Percentiles rank a stretch among this genome's conserved stretches.
phyloP scores from a whole-genome alignment of 2,797 vertebrate species.

The Diplodus puntazzo region DNA sequence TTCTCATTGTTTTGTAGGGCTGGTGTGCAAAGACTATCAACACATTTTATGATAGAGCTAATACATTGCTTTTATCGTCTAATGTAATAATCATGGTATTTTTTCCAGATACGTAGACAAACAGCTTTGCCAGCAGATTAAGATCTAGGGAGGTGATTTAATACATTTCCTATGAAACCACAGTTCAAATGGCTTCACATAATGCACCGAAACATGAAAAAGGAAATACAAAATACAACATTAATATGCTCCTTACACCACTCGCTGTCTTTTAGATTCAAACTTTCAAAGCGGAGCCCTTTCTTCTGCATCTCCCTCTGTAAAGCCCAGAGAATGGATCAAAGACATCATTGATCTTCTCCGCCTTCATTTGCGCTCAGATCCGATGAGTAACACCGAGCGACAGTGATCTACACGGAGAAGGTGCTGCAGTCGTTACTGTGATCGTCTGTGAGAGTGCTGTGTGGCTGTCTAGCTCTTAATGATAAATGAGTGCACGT shows the following conservation, averaged over 20 bases:
- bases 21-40: not conserved
- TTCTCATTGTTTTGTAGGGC: too few species aligned
- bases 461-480: slow-evolving; percentile 2
- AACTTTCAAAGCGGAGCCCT: slow-evolving; percentile 53
- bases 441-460: too few species aligned
- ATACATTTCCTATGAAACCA: not conserved
- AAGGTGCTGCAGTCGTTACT: slow-evolving; percentile 18
- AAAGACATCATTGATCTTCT: slow-evolving; percentile 75
- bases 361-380: slow-evolving; percentile 66
- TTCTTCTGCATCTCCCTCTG: slow-evolving; percentile 29
- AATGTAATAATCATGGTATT: not conserved
- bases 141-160: slow-evolving; percentile 5
- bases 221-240: slow-evolving; percentile 32
- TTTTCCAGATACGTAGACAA: too few species aligned
- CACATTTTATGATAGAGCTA: not conserved
- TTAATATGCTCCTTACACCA: slow-evolving; percentile 29
- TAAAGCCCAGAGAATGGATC: slow-evolving; percentile 74
- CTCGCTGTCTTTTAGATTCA: slow-evolving; percentile 27
- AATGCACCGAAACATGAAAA: slow-evolving; percentile 20
- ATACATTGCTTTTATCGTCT: not conserved
- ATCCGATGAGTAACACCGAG: slow-evolving; percentile 63
- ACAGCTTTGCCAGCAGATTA: not conserved
- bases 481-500: not conserved
- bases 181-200: slow-evolving; percentile 13
- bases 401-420: slow-evolving; percentile 30